Evolutionary conservation across 2,797 vertebrate species (phyloP), one percentile per base, ranked within the genome.

Genomic region (Spatula versicolor): DNA sequence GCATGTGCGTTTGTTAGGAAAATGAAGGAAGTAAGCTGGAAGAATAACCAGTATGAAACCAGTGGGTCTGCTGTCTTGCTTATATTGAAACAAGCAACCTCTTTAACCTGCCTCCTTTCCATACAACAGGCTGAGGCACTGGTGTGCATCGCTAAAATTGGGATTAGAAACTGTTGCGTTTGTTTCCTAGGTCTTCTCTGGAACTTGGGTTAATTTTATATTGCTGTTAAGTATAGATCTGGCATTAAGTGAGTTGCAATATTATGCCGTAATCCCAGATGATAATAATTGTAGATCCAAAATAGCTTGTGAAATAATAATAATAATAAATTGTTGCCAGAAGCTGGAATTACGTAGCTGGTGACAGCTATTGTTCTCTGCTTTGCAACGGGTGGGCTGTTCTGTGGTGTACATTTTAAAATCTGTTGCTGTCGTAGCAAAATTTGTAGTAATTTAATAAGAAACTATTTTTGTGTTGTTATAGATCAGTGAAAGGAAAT

Each of bases 281-380:
- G 77, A 90, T 88, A 67, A 83, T 94, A 88, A 93, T 56, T 54
- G 78, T 84, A 71, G 83, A 85, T 90, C 87, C 90, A 95, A 88
- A 93, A 94, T 85, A 90, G 52, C 86, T 91, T 77, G 83, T 88
- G 84, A 92, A 58, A 92, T 90, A 46, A 62, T 62, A 48, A 86
- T 91, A 95, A 91, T 88, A 93, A 92, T 62, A 90, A 88, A 80
- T 33, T 63, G 80, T 93, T 96, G 71, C 93, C 91, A 86, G 83
- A 92, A 96, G 91, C 75, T 93, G 92, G 82, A 95, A 88, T 94
- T 86, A 71, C 41, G 75, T 33, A 86, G 93, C 71, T 91, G 67
- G 69, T 83, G 92, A 77, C 83, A 89, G 67, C 85, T 72, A 86
- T 89, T 96, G 76, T 88, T 89, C 86, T 86, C 68, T 79, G 73